A percentile compares a stretch with the other conserved stretches of the same genome.
These are phyloP conservation scores for Cepaea hortensis DNA, from an alignment of 2,888 invertebrate species.

Conservation along the genomic window DNA sequence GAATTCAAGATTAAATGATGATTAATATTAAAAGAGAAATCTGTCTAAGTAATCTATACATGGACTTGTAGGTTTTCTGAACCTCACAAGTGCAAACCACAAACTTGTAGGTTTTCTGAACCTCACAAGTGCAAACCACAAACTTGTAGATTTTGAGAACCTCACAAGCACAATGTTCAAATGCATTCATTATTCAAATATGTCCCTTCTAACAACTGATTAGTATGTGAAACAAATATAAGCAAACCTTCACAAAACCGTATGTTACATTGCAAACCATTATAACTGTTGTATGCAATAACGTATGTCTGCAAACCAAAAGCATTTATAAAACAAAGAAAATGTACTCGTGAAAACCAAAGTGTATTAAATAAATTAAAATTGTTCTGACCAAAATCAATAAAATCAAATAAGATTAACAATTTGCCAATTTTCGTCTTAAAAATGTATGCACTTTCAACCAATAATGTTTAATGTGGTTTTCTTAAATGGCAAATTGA, in stretches of 20 bases:
- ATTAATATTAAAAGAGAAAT: no score
- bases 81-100: conserved; percentile 27
- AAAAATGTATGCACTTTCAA: no score
- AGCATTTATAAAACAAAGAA: no score
- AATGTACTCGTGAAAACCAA: no score
- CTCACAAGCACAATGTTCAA: conserved; percentile 21
- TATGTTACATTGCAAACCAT: neutral
- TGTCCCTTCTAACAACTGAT: neutral
- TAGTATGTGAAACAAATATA: conserved; percentile 5
- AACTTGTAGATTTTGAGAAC: conserved; percentile 35
- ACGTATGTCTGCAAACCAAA: no score
- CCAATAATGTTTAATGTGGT: no score
- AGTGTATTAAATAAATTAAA: no score
- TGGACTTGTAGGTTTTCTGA: conserved; percentile 38
- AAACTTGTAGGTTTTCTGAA: conserved; percentile 40
- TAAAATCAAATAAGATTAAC: no score
- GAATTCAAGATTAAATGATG: neutral
- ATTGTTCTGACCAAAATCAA: no score
- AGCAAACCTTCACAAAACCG: neutral
- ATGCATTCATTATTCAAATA: neutral
- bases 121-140: conserved; percentile 20
- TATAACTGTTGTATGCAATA: neutral
- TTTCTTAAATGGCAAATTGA: no score
- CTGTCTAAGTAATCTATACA: conserved; percentile 21
- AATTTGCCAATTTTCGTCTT: no score